A percentile compares a stretch with the other conserved stretches of the same genome.
phyloP scores from a whole-genome alignment of 2,888 invertebrate genomes.

The Mythimna pallens region DNA sequence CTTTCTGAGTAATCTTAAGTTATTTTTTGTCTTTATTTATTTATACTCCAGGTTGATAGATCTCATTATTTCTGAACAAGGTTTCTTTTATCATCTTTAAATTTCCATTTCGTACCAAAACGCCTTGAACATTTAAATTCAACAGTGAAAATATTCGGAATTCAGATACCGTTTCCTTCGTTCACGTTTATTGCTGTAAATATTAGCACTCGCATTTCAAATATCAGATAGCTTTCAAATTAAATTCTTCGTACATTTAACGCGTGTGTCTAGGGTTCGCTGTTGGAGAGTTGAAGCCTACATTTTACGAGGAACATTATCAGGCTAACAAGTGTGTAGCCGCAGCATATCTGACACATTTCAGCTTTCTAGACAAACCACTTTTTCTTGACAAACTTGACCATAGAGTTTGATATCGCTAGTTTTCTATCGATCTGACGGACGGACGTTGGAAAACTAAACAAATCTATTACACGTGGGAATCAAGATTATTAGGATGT shows the following conservation, averaged over 20 bases:
- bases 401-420: conserved; percentile 49
- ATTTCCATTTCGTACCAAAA: not conserved
- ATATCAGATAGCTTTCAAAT: conserved; percentile 36
- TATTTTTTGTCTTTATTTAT: not conserved
- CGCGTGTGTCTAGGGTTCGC: conserved; percentile 19
- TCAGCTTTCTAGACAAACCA: conserved; percentile 63
- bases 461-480: conserved; percentile 34
- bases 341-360: conserved; percentile 60
- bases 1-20: not conserved
- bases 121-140: not conserved
- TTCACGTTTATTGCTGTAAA: conserved; percentile 7
- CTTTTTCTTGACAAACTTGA: conserved; percentile 61
- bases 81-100: not conserved
- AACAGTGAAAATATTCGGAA: not conserved
- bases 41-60: too few relatives aligned
- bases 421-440: conserved; percentile 54
- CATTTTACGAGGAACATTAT: conserved; percentile 61
- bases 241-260: conserved; percentile 46
- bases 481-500: conserved; percentile 6
- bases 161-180: not conserved
- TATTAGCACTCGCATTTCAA: conserved; percentile 20
- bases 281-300: conserved; percentile 37
- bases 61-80: not conserved
- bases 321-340: conserved; percentile 52
- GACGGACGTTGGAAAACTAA: conserved; percentile 19